Evolutionary conservation across 2,113 vertebrate species (phyloP), one percentile per base, ranked within the genome.

Genomic region (Lepus americanus): DNA sequence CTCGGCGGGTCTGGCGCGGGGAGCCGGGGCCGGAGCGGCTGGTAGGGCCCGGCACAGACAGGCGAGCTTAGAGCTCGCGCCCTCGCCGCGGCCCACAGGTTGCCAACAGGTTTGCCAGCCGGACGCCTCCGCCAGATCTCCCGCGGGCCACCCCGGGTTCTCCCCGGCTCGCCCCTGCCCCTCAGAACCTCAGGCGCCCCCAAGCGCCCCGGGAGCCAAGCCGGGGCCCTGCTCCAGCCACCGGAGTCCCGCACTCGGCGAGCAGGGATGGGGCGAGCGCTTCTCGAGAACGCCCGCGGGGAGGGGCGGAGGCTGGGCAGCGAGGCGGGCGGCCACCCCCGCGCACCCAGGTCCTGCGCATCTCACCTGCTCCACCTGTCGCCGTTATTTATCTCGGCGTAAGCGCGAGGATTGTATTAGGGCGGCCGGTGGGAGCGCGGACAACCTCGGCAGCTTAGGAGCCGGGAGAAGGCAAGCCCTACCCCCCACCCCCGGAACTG

Each of bases 331-430:
- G 31, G 87, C 85, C 95, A 53, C 64, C 74, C 36, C 4, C 5
- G 27, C 36, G 39, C 31, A 4, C 87, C n/a, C 22, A 0, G 17
- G 78, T 94, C 88, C 94, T 81, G 92, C 90, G 69, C 53, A 87
- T 95, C 97, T 97, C 92, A 96, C 97, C 96, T 97, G 85, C 92
- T 97, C 92, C 95, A 94, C 97, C 92, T 90, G 97, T 94, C 95
- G 85, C 97, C 82, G 94, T 95, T 85, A 81, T 97, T 94, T 77
- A 95, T 96, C 92, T 89, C 88, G 19, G 88, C 33, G 36, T 69
- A 92, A 39, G 73, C 61, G 36, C 81, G 8, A 51, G 77, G 81
- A 76, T 25, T 82, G 84, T 72, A 5, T 55, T 39, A 69, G 87
- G n/a, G 85, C 23, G 64, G 55, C 92, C 67, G 0, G 72, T 61